Evolutionary conservation across 2,888 invertebrate species (phyloP), one percentile per base, ranked within the genome.

Genomic region (Drosophila fulvimacula): DNA sequence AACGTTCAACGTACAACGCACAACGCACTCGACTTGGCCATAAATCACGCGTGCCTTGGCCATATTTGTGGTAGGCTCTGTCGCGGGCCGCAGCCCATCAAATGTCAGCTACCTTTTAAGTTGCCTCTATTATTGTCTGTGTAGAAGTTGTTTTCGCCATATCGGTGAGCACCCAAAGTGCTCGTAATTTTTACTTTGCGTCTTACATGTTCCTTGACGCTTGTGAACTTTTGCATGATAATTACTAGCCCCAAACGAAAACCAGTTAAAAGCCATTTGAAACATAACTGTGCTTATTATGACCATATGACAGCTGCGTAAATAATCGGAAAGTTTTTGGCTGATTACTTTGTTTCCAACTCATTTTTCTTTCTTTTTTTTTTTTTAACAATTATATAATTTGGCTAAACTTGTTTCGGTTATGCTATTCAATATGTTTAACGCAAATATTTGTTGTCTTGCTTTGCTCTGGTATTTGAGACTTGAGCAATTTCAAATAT

Each of bases 101-200:
- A 80, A 82, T 75, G 80, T 80, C 80, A 81, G 82, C 82, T 82
- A 80, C 82, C 79, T 80, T 73, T 79, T 75, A 66, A 79, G 69
- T 74, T 75, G 73, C 30, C 42, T 60, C 48, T 65, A 67, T 73
- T 65, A 74, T 75, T 73, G 69, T 74, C 61, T 69, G 34, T 17
- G 49, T 69, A 69, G 62, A 73, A 82, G 77, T 74, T 57, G 74
- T 80, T 74, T 76, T 76, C 41, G 41, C 80, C 82, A 74, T 73
- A 64, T 74, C 63, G 24, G 68, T 57, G n/a, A 17, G 36, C 44
- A 52, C 51, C 69, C 41, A 70, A 71, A 75, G 76, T 76, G 76
- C 73, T 76, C 62, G 55, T 66, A 76, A 71, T 68, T 44, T 57
- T 44, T n/a, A 32, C n/a, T 56, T 39, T 44, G 10, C 17, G 48